Conservation (phyloP, 2,888 invertebrate genomes). For the Cantharis lateralis region DNA sequence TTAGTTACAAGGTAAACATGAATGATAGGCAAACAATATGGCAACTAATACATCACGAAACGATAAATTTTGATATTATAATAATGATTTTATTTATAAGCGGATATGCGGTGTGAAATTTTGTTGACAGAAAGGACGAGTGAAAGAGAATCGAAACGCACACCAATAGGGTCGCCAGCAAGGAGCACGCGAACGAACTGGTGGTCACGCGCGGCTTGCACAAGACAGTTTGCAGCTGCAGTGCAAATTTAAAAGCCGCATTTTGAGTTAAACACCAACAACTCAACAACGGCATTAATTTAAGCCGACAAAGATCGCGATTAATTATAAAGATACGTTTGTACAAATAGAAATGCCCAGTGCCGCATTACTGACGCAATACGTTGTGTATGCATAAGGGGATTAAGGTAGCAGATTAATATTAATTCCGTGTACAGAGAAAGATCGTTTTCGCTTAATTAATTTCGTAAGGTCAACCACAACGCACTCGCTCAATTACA, state of each 20-base stretch:
- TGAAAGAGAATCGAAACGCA: neutral
- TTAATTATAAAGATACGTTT: slow-evolving; percentile 22
- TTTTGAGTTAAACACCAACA: slow-evolving; percentile 10
- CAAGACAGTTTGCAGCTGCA: slow-evolving; percentile 17
- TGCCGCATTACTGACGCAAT: neutral
- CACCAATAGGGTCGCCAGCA: slow-evolving; percentile 4
- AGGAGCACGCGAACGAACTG: slow-evolving; percentile 15
- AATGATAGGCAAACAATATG: neutral
- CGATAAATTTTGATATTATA: neutral
- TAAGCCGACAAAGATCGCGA: slow-evolving; percentile 22
- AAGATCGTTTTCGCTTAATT: slow-evolving; percentile 9
- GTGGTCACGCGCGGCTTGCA: slow-evolving; percentile 25
- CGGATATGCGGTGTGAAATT: neutral
- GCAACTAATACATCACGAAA: neutral
- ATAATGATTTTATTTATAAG: neutral
- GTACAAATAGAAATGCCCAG: slow-evolving; percentile 13
- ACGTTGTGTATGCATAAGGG: neutral
- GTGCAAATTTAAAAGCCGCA: slow-evolving; percentile 24
- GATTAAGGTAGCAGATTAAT: slow-evolving; percentile 4
- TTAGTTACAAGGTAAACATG: neutral
- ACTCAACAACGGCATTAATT: slow-evolving; percentile 21
- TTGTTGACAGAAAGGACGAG: neutral
- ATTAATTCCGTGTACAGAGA: slow-evolving; percentile 1
- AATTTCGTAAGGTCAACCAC: slow-evolving; percentile 3
- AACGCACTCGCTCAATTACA: neutral